phyloP scores from a whole-genome alignment of 2,888 invertebrate species.

The Plutella xylostella region DNA sequence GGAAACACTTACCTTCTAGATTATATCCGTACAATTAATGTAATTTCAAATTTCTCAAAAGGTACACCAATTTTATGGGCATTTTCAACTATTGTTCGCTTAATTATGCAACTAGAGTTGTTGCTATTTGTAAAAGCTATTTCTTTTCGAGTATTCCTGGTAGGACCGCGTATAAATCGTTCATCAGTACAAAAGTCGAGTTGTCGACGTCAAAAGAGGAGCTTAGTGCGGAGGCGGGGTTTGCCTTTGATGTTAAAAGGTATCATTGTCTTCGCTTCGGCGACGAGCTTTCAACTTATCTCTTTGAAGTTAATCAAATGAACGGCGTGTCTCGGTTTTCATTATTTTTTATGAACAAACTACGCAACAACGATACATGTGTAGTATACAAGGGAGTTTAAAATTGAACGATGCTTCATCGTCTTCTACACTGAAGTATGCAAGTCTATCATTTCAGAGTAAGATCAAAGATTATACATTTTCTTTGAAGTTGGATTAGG shows the following conservation, averaged over 20 bases:
- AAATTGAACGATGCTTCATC: conserved; percentile 34
- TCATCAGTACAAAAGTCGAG: conserved; percentile 4
- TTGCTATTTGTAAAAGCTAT: conserved; percentile 25
- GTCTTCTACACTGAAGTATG: conserved; percentile 43
- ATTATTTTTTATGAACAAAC: conserved; percentile 41
- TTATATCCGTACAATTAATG: too few relatives aligned
- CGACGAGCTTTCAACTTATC: conserved; percentile 48
- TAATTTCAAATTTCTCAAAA: too few relatives aligned
- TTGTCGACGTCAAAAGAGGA: conserved; percentile 20
- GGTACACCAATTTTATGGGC: conserved; percentile 1
- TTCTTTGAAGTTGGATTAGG: conserved; percentile 46
- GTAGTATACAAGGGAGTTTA: conserved; percentile 28
- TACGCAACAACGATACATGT: conserved; percentile 21
- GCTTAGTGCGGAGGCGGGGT: conserved; percentile 33
- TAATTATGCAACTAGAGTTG: conserved; percentile 30
- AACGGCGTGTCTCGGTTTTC: conserved; percentile 41
- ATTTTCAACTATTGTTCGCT: conserved; percentile 19
- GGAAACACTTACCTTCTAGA: too few relatives aligned
- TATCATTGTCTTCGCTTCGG: conserved; percentile 52
- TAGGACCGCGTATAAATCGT: conserved; percentile 11
- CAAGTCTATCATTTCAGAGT: conserved; percentile 23
- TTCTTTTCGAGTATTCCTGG: conserved; percentile 18
- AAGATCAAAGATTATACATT: conserved; percentile 48
- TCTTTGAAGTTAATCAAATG: conserved; percentile 57
- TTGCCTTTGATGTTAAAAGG: conserved; percentile 51